Evolutionary conservation across 2,797 vertebrate genomes (phyloP).

Genomic region (Limnodromus scolopaceus): DNA sequence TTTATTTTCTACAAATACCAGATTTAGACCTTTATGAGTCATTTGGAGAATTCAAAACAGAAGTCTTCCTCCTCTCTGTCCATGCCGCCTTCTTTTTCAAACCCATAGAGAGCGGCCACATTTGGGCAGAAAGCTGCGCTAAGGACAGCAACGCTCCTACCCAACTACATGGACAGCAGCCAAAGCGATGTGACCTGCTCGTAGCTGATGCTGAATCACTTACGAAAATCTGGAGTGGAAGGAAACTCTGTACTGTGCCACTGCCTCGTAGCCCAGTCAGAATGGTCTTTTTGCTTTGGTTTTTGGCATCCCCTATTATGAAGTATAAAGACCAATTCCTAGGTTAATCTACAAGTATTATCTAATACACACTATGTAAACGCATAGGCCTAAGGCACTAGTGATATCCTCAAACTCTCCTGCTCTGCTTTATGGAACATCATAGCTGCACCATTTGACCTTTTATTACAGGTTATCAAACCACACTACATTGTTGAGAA

Average conservation of each 20-base stretch:
- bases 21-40: background rate
- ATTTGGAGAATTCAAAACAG: background rate
- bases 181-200: background rate
- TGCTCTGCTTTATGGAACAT: background rate
- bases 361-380: background rate
- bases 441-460: background rate
- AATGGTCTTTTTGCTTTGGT: background rate
- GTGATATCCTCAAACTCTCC: background rate
- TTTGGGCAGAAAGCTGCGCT: background rate
- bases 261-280: fast-evolving
- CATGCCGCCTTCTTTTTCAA: background rate
- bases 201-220: background rate
- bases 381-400: background rate
- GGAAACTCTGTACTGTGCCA: background rate
- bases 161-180: background rate
- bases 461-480: background rate
- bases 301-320: background rate
- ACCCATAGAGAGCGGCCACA: background rate
- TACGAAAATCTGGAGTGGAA: background rate
- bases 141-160: too few relatives aligned
- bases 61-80: background rate
- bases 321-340: background rate
- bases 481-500: background rate
- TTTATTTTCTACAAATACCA: background rate
- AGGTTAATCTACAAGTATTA: background rate